Conservation (phyloP, 64 coral and sea anemone genomes). For the Pocillopora verrucosa region DNA sequence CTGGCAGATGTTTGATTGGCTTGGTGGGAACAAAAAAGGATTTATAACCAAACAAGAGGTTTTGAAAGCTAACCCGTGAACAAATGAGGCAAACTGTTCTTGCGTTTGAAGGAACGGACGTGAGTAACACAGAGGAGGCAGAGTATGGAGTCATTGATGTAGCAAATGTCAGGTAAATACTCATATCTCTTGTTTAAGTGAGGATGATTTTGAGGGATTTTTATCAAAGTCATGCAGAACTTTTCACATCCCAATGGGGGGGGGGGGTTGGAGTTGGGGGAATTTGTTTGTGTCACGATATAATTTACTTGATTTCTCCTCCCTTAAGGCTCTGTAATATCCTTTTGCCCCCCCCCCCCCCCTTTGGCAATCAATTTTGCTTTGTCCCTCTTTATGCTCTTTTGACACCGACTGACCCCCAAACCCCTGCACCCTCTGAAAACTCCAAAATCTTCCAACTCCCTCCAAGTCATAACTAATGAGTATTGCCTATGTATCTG, state of each 20-base stretch:
- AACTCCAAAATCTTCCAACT: no score
- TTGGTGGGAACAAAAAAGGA: conserved; percentile 40
- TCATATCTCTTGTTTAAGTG: no score
- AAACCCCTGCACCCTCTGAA: no score
- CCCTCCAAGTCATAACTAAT: not conserved
- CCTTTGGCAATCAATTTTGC: no score
- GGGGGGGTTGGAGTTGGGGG: no score
- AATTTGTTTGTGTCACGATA: no score
- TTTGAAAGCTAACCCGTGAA: conserved; percentile 40
- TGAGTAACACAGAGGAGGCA: conserved; percentile 71
- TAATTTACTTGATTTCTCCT: no score
- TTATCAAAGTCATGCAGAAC: not conserved
- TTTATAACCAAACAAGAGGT: conserved; percentile 62
- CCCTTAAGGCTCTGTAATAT: no score
- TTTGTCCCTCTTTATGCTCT: no score
- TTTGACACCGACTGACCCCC: no score
- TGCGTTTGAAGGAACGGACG: conserved; percentile 74
- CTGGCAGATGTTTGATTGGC: conserved; percentile 40
- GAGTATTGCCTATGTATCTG: not conserved
- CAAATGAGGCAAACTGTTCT: conserved; percentile 49
- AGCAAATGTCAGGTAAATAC: conserved; percentile 17
- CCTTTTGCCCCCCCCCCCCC: no score
- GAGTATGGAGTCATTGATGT: conserved; percentile 70
- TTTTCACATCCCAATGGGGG: not conserved
- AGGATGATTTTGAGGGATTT: no score